Base-by-base conservation (phyloP, 1,140 invertebrate genomes). In the Drosophila rufa region DNA sequence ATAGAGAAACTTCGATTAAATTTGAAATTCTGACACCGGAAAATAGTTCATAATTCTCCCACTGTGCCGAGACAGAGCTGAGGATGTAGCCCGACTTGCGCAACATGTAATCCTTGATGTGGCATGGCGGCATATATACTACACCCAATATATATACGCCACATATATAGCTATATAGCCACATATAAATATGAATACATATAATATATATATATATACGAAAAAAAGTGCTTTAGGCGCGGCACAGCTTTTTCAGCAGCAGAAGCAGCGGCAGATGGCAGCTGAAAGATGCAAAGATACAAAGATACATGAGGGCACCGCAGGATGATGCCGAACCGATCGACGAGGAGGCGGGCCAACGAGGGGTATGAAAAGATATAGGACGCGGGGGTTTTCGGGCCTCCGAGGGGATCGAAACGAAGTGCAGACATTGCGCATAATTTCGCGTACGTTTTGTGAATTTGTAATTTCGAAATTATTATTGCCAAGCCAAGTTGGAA, bases 361-460 rank as follows among this genome's bases (percentile, higher is more conserved):
- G 12, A 25, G 19, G 17, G 11, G 22, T 15, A 58, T 15, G 33
- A 17, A 19, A 42, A 33, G 17, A 59, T 58, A 42, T 17, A 53
- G 46, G 27, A 56, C 11, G 60, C 62, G 59, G 66, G 60, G 43
- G 27, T 30, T 65, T 17, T 17, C 27, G 45, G 62, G 60, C 43
- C 42, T 50, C 19, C 30, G 36, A 53, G 50, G 38, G 53, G 65
- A n/a, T 70, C 57, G 55, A 71, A 73, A 53, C 82, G 57, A 73
- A 78, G 68, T 75, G 80, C 80, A 89, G 78, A 83, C 85, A 90
- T 90, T 90, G 61, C 75, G 81, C 79, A 90, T 90, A 90, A 84
- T 89, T 90, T 89, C 85, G 85, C 78, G 85, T 90, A 90, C 84
- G 85, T 90, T 90, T 89, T 83, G 84, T 89, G 85, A 90, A 90